phyloP scores from a whole-genome alignment of 2,797 vertebrate species.

The Dendrocincla tyrannina region DNA sequence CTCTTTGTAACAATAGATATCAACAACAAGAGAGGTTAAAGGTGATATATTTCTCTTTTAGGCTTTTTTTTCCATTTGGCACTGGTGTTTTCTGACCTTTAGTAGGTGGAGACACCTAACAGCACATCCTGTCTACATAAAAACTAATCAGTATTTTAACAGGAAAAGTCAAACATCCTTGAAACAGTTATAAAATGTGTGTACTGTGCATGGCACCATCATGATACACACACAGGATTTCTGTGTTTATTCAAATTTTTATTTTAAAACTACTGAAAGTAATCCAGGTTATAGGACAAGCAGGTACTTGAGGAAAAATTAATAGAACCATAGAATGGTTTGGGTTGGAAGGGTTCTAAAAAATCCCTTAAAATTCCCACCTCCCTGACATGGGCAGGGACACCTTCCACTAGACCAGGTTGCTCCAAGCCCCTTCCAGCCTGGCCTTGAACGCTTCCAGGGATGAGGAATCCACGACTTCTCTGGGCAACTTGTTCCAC shows the following conservation, averaged over 20 bases:
- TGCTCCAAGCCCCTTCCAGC: neutral
- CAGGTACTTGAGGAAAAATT: neutral
- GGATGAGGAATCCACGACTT: neutral
- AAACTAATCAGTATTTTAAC: constrained; percentile 8
- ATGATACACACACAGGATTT: neutral
- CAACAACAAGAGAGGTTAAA: neutral
- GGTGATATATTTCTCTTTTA: neutral
- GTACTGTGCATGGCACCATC: neutral
- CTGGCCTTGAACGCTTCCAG: neutral
- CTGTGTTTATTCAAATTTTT: neutral
- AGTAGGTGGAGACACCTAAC: neutral
- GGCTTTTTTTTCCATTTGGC: neutral
- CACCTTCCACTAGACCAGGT: neutral
- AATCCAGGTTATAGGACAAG: neutral
- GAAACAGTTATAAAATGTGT: neutral
- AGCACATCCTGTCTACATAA: constrained; percentile 7
- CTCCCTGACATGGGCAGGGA: too few relatives aligned
- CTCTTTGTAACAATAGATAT: neutral
- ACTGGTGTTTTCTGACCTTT: constrained; percentile 2
- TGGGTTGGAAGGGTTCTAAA: neutral
- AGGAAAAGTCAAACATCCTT: neutral
- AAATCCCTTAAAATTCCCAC: neutral
- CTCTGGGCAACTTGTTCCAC: neutral
- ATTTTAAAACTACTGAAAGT: neutral
- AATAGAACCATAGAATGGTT: neutral